These are phyloP conservation scores for Oligia fasciuncula DNA, from an alignment of 2,888 invertebrate genomes.

Conservation along the genomic window DNA sequence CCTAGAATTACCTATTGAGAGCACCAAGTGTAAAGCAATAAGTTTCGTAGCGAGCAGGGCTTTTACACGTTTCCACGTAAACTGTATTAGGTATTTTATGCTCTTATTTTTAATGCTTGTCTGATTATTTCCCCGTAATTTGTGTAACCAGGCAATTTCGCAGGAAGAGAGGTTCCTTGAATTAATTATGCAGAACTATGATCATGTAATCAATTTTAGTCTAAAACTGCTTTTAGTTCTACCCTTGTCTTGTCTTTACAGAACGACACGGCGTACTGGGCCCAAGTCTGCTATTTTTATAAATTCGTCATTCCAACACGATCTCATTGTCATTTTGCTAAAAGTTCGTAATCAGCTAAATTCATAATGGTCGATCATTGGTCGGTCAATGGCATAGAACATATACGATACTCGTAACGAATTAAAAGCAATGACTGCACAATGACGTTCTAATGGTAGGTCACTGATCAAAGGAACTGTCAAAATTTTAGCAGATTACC, in stretches of 20 bases:
- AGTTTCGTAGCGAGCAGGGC: constrained; percentile 7
- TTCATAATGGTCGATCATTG: too few relatives aligned
- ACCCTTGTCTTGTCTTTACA: constrained; percentile 2
- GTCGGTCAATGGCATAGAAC: too few relatives aligned
- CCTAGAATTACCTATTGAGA: constrained; percentile 24
- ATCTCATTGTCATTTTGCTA: too few relatives aligned
- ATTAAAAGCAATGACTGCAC: too few relatives aligned
- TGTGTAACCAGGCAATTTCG: constrained; percentile 10
- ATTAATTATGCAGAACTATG: constrained; percentile 14
- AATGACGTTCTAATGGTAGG: too few relatives aligned
- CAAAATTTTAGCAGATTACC: too few relatives aligned
- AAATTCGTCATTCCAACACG: too few relatives aligned
- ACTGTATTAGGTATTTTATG: neutral
- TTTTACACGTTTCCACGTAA: constrained; percentile 17
- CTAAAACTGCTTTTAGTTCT: constrained; percentile 17
- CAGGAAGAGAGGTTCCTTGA: constrained; percentile 7
- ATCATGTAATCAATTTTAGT: constrained; percentile 12
- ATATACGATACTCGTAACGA: too few relatives aligned
- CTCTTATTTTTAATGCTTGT: constrained; percentile 3
- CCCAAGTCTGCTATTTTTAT: too few relatives aligned
- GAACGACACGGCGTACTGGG: neutral
- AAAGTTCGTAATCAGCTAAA: too few relatives aligned
- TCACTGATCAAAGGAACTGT: too few relatives aligned
- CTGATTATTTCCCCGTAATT: constrained; percentile 29
- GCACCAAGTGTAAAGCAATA: constrained; percentile 36